These are phyloP conservation scores for Rallus crepitans DNA, from an alignment of 2,797 vertebrate species.

Conservation along the genomic window DNA sequence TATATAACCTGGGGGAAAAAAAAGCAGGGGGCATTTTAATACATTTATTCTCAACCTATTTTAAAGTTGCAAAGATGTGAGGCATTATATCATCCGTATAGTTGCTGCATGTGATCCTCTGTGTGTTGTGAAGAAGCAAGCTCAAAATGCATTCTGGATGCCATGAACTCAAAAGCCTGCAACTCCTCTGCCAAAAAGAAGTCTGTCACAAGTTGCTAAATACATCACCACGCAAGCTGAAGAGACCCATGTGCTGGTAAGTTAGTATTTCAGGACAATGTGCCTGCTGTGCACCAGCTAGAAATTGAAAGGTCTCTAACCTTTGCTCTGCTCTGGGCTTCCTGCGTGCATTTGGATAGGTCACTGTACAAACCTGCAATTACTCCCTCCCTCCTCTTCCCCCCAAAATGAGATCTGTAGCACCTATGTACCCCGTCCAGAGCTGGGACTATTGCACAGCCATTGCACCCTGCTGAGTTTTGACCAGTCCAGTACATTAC, in stretches of 20 bases:
- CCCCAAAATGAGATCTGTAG: neutral
- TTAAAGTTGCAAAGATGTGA: neutral
- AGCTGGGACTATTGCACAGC: neutral
- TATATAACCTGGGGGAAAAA: neutral
- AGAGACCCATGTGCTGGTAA: neutral
- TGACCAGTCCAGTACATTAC: neutral
- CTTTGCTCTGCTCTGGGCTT: neutral
- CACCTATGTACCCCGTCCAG: neutral
- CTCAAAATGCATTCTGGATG: slow-evolving; percentile 17
- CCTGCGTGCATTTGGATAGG: neutral
- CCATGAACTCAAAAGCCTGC: neutral
- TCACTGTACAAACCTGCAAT: neutral
- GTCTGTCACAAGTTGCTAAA: slow-evolving; percentile 50
- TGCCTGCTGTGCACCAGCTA: neutral
- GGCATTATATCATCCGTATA: neutral
- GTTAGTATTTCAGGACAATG: neutral
- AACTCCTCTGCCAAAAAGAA: slow-evolving; percentile 17
- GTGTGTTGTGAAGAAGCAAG: neutral
- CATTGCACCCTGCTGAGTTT: neutral
- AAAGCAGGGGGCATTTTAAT: neutral
- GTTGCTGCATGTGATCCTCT: neutral
- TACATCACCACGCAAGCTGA: neutral
- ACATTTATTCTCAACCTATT: slow-evolving; percentile 13
- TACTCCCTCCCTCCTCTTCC: neutral
- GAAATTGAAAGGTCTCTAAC: neutral